Percentiles rank a stretch among this genome's conserved stretches.
phyloP scores from a whole-genome alignment of 2,888 invertebrate genomes.

The Hyposoter dolosus region DNA sequence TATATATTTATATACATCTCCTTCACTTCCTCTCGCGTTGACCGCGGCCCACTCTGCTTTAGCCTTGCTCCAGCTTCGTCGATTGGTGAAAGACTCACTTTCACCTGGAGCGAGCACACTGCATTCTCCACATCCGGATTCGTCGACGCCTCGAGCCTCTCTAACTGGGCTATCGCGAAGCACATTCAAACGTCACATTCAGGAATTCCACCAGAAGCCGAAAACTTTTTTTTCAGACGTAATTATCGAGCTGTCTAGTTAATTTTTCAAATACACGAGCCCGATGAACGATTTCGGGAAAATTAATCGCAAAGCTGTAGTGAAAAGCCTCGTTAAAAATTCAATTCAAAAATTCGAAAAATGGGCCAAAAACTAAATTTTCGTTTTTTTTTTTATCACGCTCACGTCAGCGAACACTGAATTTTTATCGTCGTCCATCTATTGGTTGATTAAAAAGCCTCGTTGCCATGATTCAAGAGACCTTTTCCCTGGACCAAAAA shows the following conservation, averaged over 20 bases:
- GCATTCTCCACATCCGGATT: conserved; percentile 68
- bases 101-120: conserved; percentile 60
- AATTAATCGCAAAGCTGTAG: background rate
- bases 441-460: too few relatives aligned
- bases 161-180: conserved; percentile 41
- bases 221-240: background rate
- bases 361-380: background rate
- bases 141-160: conserved; percentile 38
- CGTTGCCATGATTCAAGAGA: too few relatives aligned
- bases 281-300: too few relatives aligned
- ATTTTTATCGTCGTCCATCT: too few relatives aligned
- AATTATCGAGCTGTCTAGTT: background rate
- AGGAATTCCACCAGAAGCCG: background rate
- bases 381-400: background rate
- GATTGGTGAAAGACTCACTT: conserved; percentile 64
- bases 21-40: conserved; percentile 38
- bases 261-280: background rate
- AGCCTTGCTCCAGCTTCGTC: conserved; percentile 54
- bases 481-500: too few relatives aligned
- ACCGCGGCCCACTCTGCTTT: conserved; percentile 58
- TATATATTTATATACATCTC: conserved; percentile 16
- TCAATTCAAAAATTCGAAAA: too few relatives aligned
- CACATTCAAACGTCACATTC: conserved; percentile 16
- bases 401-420: background rate
- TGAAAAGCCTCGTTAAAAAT: too few relatives aligned